Evolutionary conservation across 2,797 vertebrate species (phyloP), one percentile per base, ranked within the genome.

Genomic region (Meda fulgida): DNA sequence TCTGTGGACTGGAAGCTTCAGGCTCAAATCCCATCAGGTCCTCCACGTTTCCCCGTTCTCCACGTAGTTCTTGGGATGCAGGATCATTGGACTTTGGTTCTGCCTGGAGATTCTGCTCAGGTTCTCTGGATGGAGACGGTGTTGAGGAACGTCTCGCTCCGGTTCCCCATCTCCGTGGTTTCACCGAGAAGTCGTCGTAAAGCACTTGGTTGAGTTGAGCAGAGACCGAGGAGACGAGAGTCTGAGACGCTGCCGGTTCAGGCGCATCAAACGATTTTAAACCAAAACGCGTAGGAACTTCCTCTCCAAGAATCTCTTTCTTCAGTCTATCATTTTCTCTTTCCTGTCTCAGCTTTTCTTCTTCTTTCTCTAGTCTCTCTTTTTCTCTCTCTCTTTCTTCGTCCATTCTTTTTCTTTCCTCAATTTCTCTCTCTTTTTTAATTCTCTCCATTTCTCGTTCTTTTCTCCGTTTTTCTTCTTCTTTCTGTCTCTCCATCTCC

Each of bases 121-220:
- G 7, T 71, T 82, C 80, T 48, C 36, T 40, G 66, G 75, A 9
- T 23, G 81, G 85, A 55, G 80, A 26, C 0, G 87, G 78, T 26
- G 21, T 48, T 0, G 71, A n/a, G 40, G 90, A 79, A 23, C 0
- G 67, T 86, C 84, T 91, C 0, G 71, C 5, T 36, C 21, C 38
- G 4, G 89, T 83, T 43, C 88, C 88, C 90, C 92, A 85, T 83
- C 79, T 86, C 63, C 66, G 85, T 0, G 91, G 87, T 85, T 92
- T 93, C 77, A 92, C 94, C 0, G 93, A 95, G 31, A 93, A 94
- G 76, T 95, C 93, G 0, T 95, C 94, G 66, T 90, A 94, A 3
- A 89, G 84, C 31, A 93, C 80, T 0, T 87, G 58, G 0, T 86
- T 0, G n/a, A 80, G 71, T 18, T 14, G 89, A 23, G 70, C n/a